Base-by-base conservation (phyloP, 2,797 vertebrate genomes). In the Gymnoscopelus microlampas region DNA sequence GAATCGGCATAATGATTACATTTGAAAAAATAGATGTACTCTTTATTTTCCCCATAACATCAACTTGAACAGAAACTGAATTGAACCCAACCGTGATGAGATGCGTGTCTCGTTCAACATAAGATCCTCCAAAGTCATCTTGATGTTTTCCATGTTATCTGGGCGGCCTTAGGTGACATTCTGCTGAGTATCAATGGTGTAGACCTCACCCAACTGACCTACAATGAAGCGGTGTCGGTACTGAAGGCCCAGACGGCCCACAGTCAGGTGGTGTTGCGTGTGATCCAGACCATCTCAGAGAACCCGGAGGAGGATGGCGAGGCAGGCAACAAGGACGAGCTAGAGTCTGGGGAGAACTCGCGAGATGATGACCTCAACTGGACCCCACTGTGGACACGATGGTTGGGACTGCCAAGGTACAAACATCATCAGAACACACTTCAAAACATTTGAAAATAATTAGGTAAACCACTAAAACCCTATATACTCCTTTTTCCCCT, bases 241-340 rank as follows among this genome's bases (percentile, higher is more conserved):
- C 94, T 98, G 79, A 98, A 98, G 87, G 84, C 95, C 4, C 95
- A 97, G 51, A 94, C 97, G 0, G 96, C 96, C 26, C 95, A 96
- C 73, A 90, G 93, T 67, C 93, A 93, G 3, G 94, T 98, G 26
- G 79, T 90, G 0, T 90, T 98, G 15, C 93, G 94, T 7, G 95
- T 95, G 76, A 88, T 97, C 77, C 96, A 96, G 82, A 95, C 96
- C 11, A n/a, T 94, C 2, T 76, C 89, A 0, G 78, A 93, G 1
- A 90, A 94, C 47, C n/a, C 73, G 0, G 89, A 92, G 58, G 94
- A 94, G 53, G 79, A 94, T 15, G 74, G 82, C 1, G 88, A 92
- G 0, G 78, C 83, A 9, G 67, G 50, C 60, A 91, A 85, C 77
- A 91, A 88, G 68, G 88, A 91, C 0, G 77, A 93, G 13, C 85